Evolutionary conservation across 2,113 vertebrate species (phyloP).

Genomic region (Cisticola juncidis): DNA sequence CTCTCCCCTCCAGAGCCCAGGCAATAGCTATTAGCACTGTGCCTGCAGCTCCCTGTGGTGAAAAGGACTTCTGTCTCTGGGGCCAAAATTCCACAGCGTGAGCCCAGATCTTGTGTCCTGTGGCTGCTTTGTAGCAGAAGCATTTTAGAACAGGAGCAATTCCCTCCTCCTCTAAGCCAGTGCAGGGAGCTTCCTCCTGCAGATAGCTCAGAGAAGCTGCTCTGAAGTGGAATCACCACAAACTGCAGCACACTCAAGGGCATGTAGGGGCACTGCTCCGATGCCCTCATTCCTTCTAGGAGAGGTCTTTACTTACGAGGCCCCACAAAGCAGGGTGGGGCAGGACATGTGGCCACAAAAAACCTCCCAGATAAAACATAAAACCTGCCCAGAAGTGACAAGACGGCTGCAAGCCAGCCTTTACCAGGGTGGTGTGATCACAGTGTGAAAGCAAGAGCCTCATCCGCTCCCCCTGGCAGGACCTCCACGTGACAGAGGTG

Average conservation of each 20-base stretch:
- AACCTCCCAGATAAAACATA: neutral
- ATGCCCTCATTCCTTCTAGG: neutral
- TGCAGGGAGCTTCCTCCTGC: neutral
- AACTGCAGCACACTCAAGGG: neutral
- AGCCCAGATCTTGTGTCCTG: neutral
- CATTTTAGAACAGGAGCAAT: neutral
- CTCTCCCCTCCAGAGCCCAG: neutral
- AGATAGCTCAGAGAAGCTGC: neutral
- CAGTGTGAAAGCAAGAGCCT: neutral
- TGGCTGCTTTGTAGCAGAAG: neutral
- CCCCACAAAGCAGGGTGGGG: neutral
- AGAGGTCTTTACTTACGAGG: neutral
- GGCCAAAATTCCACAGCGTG: neutral
- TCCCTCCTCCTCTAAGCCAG: neutral
- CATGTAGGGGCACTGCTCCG: accelerated
- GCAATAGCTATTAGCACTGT: neutral
- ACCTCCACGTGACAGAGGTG: neutral
- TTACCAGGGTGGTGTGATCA: neutral
- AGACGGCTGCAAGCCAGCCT: neutral
- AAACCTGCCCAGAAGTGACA: neutral
- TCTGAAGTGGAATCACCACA: neutral
- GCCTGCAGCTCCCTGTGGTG: neutral
- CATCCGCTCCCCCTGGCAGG: neutral
- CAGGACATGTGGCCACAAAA: neutral
- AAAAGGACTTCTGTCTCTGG: neutral